Conservation (phyloP, 2,113 vertebrate species). For the Cichladusa arquata region DNA sequence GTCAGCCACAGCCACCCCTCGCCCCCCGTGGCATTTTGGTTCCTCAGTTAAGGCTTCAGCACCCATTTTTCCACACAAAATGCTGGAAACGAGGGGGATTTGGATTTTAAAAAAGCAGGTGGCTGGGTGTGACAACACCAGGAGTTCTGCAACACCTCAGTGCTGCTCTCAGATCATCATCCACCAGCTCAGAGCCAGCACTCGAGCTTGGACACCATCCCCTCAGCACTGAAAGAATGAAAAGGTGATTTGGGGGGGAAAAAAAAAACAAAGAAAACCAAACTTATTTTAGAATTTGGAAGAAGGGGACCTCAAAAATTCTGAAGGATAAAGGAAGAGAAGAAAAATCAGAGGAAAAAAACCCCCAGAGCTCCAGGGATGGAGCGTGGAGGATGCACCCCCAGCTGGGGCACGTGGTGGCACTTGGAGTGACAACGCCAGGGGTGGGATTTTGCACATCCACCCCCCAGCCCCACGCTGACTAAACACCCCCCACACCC, state of each 20-base stretch:
- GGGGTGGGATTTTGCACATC: not conserved
- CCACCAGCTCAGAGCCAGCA: not conserved
- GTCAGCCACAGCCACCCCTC: rapidly evolving
- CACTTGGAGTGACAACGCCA: not conserved
- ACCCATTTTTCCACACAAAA: rapidly evolving
- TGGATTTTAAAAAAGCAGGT: not conserved
- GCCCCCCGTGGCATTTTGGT: rapidly evolving
- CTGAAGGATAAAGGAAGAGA: not conserved
- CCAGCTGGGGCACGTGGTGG: not conserved
- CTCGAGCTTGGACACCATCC: not conserved
- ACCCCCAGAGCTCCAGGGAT: too few species aligned
- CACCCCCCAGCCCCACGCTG: not conserved
- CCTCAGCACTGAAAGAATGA: not conserved
- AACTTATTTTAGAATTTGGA: not conserved
- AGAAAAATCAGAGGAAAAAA: not conserved
- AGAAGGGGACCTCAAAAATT: not conserved
- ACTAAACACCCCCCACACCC: not conserved
- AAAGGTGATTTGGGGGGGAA: not conserved
- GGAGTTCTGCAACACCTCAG: not conserved
- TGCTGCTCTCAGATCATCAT: not conserved
- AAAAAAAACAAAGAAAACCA: not conserved
- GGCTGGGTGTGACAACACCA: not conserved
- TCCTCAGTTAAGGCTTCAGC: not conserved
- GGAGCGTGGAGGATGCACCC: rapidly evolving
- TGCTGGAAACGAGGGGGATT: not conserved